phyloP scores from a whole-genome alignment of 2,888 invertebrate species.

The Dryomyza anilis region DNA sequence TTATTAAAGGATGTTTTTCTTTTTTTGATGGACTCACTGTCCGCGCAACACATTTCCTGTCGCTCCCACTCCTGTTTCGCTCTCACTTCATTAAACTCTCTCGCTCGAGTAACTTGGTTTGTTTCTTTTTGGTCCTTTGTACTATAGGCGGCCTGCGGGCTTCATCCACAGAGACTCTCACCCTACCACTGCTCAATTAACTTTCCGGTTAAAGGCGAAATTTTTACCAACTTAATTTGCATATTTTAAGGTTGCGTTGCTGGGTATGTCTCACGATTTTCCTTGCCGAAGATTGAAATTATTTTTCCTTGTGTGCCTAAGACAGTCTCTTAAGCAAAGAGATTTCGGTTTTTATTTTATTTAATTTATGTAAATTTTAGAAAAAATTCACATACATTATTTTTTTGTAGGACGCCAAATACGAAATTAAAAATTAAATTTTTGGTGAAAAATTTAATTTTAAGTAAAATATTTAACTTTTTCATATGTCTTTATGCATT shows the following conservation, averaged over 20 bases:
- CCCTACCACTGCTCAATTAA: slow-evolving; percentile 12
- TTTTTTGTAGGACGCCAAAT: too few relatives aligned
- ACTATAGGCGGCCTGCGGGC: too few relatives aligned
- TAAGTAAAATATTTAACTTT: too few relatives aligned
- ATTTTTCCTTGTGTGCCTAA: too few relatives aligned
- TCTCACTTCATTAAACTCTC: too few relatives aligned
- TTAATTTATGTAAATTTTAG: too few relatives aligned
- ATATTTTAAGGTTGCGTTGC: background rate
- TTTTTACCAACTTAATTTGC: slow-evolving; percentile 10
- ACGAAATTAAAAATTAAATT: too few relatives aligned
- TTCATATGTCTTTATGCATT: too few relatives aligned
- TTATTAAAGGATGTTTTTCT: background rate
- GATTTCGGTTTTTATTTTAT: background rate
- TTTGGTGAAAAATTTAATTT: too few relatives aligned
- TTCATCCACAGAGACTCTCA: too few relatives aligned
- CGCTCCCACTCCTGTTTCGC: background rate
- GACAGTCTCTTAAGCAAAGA: too few relatives aligned
- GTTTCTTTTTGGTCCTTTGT: background rate
- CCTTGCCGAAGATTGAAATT: background rate
- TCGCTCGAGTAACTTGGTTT: background rate
- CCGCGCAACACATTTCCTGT: background rate
- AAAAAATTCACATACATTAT: too few relatives aligned
- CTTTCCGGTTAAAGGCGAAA: slow-evolving; percentile 3
- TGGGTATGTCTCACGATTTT: background rate
- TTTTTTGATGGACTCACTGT: background rate